Evolutionary conservation across 1,140 invertebrate genomes (phyloP).

Genomic region (Rhopalosiphum maidis): DNA sequence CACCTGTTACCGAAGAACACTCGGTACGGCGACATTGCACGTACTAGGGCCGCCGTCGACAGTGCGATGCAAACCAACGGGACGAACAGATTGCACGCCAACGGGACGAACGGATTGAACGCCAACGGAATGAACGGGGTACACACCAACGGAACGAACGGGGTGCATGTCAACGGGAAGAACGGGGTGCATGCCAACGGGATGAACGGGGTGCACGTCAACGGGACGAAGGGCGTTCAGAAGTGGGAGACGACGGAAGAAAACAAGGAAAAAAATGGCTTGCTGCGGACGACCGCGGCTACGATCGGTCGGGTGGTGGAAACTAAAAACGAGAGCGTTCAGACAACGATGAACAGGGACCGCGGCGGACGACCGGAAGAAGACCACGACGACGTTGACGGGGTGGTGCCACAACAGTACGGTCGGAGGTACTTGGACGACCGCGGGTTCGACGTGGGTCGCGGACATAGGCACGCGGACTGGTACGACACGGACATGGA

Average conservation of each 20-base stretch:
- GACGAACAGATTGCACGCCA: neutral
- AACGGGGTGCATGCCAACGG: constrained; percentile 4
- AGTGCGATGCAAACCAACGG: neutral
- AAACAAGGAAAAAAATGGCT: constrained; percentile 23
- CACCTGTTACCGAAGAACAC: constrained; percentile 38
- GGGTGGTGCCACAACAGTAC: neutral
- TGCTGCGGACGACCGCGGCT: constrained; percentile 20
- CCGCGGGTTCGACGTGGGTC: constrained; percentile 21
- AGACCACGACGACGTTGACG: neutral
- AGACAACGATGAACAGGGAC: neutral
- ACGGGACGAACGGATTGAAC: neutral
- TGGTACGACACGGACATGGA: constrained; percentile 52
- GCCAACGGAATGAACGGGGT: neutral
- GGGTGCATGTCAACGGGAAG: neutral
- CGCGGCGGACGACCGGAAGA: neutral
- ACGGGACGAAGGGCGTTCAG: neutral
- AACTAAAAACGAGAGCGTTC: constrained; percentile 39
- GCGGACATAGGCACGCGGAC: constrained; percentile 17
- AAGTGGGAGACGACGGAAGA: neutral
- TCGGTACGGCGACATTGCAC: constrained; percentile 21
- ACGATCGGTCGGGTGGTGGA: neutral
- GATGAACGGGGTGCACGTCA: neutral
- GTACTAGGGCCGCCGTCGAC: neutral
- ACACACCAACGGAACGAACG: constrained; percentile 35
- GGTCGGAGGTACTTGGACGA: constrained; percentile 19